phyloP scores from a whole-genome alignment of 2,888 invertebrate genomes.

The Onthophagus sagittarius region DNA sequence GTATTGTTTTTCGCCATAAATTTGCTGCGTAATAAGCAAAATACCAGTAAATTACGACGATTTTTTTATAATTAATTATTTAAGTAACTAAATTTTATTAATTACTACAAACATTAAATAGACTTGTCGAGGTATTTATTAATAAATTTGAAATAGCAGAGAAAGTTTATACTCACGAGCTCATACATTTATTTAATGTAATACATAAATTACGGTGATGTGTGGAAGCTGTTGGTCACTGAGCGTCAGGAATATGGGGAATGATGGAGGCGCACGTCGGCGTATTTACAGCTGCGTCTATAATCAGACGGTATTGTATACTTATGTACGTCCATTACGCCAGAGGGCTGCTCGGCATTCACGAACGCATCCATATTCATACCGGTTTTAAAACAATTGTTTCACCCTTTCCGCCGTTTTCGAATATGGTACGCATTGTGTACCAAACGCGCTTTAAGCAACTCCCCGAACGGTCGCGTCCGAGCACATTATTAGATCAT shows the following conservation, averaged over 20 bases:
- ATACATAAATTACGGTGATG: conserved; percentile 42
- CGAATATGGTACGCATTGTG: conserved; percentile 16
- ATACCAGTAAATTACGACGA: too few relatives aligned
- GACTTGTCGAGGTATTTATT: conserved; percentile 34
- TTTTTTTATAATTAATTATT: too few relatives aligned
- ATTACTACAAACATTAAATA: not conserved
- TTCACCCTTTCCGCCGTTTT: conserved; percentile 39
- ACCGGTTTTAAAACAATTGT: conserved; percentile 48
- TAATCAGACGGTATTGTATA: conserved; percentile 49
- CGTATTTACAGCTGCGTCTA: conserved; percentile 48
- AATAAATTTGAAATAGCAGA: conserved; percentile 42
- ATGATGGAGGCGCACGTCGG: conserved; percentile 45
- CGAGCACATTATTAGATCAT: conserved; percentile 6
- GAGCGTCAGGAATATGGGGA: conserved; percentile 33
- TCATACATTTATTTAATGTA: conserved; percentile 44
- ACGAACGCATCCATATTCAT: conserved; percentile 48
- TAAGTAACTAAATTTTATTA: too few relatives aligned
- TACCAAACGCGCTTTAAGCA: conserved; percentile 16
- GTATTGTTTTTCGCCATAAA: not conserved
- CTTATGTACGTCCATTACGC: conserved; percentile 47
- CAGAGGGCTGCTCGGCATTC: conserved; percentile 40
- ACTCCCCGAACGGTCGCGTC: not conserved
- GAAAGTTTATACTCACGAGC: conserved; percentile 36
- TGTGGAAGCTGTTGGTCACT: conserved; percentile 24
- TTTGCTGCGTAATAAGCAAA: not conserved